phyloP scores from a whole-genome alignment of 2,888 invertebrate genomes.

The Cerastis leucographa region DNA sequence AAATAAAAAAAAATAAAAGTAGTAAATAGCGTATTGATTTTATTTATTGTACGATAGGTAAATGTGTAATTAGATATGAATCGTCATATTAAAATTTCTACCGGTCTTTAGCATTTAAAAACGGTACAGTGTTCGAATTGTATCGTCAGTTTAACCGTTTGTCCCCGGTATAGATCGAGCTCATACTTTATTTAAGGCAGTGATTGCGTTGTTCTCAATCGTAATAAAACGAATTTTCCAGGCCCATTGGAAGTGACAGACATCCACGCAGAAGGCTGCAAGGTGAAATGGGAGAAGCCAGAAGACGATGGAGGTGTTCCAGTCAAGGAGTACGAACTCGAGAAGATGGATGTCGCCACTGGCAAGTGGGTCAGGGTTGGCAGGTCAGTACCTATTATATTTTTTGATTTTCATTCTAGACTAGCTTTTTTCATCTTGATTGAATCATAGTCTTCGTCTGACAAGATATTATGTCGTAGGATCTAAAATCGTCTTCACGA shows the following conservation, averaged over 20 bases:
- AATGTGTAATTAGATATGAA: neutral
- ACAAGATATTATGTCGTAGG: too few species aligned
- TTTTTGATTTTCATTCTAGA: neutral
- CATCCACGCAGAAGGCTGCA: slow-evolving; percentile 95
- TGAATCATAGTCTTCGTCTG: too few species aligned
- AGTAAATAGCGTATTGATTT: neutral
- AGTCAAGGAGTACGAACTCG: slow-evolving; percentile 97
- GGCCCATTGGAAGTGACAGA: slow-evolving; percentile 96
- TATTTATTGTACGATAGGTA: neutral
- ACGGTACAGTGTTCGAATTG: too few species aligned
- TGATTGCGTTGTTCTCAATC: neutral
- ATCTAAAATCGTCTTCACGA: too few species aligned
- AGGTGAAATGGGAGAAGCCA: slow-evolving; percentile 98
- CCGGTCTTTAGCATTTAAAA: neutral
- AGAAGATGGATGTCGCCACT: slow-evolving; percentile 96
- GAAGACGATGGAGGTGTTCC: slow-evolving; percentile 98
- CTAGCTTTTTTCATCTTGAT: too few species aligned
- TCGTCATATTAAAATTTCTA: neutral
- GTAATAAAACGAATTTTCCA: slow-evolving; percentile 53
- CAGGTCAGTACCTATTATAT: slow-evolving; percentile 79
- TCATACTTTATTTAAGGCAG: neutral
- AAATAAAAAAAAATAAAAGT: too few species aligned
- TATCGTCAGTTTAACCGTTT: too few species aligned
- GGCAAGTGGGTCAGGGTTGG: slow-evolving; percentile 98
- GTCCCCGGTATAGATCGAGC: neutral